A percentile compares a stretch with the other conserved stretches of the same genome.
These are phyloP conservation scores for Gymnodraco acuticeps DNA, from an alignment of 2,797 vertebrate species.

Conservation along the genomic window DNA sequence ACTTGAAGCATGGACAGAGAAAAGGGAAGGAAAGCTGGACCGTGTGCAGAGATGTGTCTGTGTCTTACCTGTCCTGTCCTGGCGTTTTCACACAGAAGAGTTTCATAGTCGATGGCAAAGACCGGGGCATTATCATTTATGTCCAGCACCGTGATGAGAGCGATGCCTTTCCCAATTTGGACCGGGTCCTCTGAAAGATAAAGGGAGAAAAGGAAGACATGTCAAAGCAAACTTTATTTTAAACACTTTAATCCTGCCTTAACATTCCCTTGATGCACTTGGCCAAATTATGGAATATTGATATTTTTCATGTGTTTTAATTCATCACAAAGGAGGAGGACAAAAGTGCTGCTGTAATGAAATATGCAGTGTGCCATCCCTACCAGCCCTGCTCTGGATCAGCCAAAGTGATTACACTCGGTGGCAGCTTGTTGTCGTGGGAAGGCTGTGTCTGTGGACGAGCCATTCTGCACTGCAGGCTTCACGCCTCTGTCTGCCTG, in stretches of 20 bases:
- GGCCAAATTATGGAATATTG: conserved; percentile 70
- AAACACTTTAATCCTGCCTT: conserved; percentile 41
- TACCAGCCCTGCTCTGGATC: conserved; percentile 42
- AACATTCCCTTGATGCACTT: conserved; percentile 33
- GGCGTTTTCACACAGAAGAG: conserved; percentile 93
- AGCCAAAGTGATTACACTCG: conserved; percentile 55
- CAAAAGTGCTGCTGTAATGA: conserved; percentile 54
- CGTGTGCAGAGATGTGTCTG: conserved; percentile 25
- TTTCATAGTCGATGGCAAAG: conserved; percentile 95
- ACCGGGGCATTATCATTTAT: conserved; percentile 97
- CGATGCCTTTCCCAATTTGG: conserved; percentile 91
- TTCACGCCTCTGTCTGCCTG: conserved; percentile 60
- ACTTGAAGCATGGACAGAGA: conserved; percentile 44
- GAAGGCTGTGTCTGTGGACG: conserved; percentile 17
- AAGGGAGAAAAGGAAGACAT: conserved; percentile 17
- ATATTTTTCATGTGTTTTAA: conserved; percentile 72
- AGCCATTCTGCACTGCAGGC: conserved; percentile 44
- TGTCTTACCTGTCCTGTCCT: conserved; percentile 90
- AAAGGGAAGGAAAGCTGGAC: conserved; percentile 21
- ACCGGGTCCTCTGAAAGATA: conserved; percentile 90
- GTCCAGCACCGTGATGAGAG: conserved; percentile 92
- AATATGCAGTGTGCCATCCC: conserved; percentile 54
- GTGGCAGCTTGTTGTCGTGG: conserved; percentile 21
- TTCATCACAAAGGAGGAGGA: conserved; percentile 59
- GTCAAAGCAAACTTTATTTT: conserved; percentile 46